These are phyloP conservation scores for Eulemur coronatus DNA, from an alignment of 2,797 vertebrate genomes.

Conservation along the genomic window DNA sequence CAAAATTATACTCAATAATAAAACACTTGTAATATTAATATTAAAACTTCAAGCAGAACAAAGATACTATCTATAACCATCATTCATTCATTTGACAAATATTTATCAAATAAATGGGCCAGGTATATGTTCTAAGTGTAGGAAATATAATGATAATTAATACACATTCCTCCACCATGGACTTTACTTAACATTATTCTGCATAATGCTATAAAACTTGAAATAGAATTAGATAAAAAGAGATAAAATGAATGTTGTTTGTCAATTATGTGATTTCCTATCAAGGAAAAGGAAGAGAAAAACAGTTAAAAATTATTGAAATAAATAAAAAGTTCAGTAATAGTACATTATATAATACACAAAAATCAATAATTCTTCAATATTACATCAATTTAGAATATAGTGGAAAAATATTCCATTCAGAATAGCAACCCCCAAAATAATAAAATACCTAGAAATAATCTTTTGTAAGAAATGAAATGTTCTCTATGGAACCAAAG, in stretches of 20 bases:
- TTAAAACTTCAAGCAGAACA: constrained; percentile 36
- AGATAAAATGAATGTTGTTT: background rate
- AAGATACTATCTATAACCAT: background rate
- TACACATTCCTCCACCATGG: background rate
- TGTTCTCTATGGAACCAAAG: background rate
- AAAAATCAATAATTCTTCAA: constrained; percentile 1
- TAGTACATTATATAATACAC: background rate
- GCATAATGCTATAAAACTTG: background rate
- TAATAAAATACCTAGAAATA: background rate
- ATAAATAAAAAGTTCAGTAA: background rate
- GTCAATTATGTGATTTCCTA: background rate
- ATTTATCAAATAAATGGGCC: background rate
- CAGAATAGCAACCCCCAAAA: background rate
- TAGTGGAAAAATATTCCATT: background rate
- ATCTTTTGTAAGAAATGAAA: constrained; percentile 18
- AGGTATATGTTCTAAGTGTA: background rate
- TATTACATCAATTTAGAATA: background rate
- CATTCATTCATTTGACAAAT: background rate
- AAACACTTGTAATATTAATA: background rate
- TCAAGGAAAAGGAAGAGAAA: background rate
- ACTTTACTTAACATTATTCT: background rate
- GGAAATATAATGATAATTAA: background rate
- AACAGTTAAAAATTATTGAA: background rate
- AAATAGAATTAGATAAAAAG: background rate
- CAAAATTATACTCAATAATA: background rate